Base-by-base conservation (phyloP, 2,888 invertebrate species). In the Eustalomyia histrio region DNA sequence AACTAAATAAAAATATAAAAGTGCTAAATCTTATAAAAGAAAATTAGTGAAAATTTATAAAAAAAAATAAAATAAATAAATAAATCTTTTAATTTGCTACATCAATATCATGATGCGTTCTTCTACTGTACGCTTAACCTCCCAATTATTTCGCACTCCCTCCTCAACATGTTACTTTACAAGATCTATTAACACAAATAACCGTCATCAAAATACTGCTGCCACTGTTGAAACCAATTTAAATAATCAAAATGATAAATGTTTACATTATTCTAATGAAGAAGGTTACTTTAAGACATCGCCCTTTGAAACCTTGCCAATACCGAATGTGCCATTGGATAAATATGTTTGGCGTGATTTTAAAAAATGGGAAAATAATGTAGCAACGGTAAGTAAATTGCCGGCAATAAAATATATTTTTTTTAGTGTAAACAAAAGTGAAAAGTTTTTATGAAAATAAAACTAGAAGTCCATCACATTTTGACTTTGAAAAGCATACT, bases 331-430 rank as follows among this genome's bases (percentile, higher is more conserved):
- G 16, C 92, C 93, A 1, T 79, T 94, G 67, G 91, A 93, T 71
- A 93, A 94, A 84, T 93, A 92, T 82, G 90, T 95, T 4, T 94
- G 94, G 94, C 86, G 85, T 17, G 85, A 93, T 86, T 85, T 94
- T 64, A 92, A 93, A 18, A 93, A 91, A 89, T 95, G 94, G 94
- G 92, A 93, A 5, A 92, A 94, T 72, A 92, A 92, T 83, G 92
- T 92, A 6, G 92, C 93, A 43, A 84, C 93, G 87, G 95, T 94
- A 88, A 93, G 93, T 92, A 29, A 6, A 29, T 6, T n/a, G n/a
- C n/a, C n/a, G 4, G 7, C 29, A 29, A 29, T 29, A 24, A n/a
- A n/a, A n/a, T n/a, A n/a, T n/a, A n/a, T 7, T 29, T 29, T 29
- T 29, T 29, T 29, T 1, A 29, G 29, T 29, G 29, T 29, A 29